These are phyloP conservation scores for Meloidogyne exigua DNA, from an alignment of 1,140 invertebrate genomes.

Conservation along the genomic window DNA sequence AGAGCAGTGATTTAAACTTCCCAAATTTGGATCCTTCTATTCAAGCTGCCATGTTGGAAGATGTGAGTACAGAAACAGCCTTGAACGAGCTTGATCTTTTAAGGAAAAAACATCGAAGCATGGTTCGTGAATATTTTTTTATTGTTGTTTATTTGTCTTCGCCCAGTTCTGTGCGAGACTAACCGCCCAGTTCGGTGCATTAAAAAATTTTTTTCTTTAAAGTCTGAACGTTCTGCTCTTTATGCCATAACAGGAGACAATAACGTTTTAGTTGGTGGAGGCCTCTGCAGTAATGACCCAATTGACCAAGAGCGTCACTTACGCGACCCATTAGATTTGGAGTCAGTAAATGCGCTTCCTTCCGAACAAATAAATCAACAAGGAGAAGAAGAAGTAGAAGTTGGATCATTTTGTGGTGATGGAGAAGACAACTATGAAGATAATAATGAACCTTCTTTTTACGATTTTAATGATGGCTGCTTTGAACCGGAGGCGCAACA, in stretches of 20 bases:
- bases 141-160: no score
- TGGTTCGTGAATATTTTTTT: no score
- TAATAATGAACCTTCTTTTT: neutral
- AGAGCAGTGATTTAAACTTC: neutral
- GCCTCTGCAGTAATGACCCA: neutral
- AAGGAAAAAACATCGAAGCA: neutral
- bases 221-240: neutral
- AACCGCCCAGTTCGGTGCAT: no score
- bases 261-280: neutral
- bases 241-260: neutral
- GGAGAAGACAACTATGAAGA: neutral
- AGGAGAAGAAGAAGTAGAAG: neutral
- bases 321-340: neutral
- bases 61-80: neutral
- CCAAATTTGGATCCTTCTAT: slow-evolving; percentile 21
- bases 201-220: neutral
- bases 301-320: neutral
- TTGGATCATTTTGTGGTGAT: neutral
- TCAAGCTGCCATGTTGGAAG: slow-evolving; percentile 3
- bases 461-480: neutral
- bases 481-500: neutral
- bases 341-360: neutral
- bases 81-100: neutral
- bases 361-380: neutral
- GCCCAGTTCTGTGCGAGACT: no score